A percentile compares a stretch with the other conserved stretches of the same genome.
Evolutionary conservation across 2,113 vertebrate species (phyloP).

Genomic region (Malurus alboscapulatus): DNA sequence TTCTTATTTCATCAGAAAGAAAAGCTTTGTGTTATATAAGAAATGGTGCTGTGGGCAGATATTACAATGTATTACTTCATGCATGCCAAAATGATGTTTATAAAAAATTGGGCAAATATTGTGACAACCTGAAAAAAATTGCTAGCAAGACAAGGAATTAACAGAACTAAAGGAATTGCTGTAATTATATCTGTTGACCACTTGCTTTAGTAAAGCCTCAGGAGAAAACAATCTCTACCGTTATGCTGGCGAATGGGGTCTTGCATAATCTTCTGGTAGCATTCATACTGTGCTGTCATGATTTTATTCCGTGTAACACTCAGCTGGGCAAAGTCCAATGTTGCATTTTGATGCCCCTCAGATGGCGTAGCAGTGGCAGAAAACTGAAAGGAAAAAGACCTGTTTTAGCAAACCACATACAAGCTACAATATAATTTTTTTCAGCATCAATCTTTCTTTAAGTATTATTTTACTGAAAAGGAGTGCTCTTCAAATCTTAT

Average conservation of each 20-base stretch:
- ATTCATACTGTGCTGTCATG: slow-evolving; percentile 95
- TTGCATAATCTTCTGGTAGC: slow-evolving; percentile 95
- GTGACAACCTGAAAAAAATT: background rate
- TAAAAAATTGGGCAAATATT: background rate
- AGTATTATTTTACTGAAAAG: background rate
- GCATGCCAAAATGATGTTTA: background rate
- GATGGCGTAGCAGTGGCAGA: slow-evolving; percentile 72
- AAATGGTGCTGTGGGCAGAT: background rate
- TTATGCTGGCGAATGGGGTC: slow-evolving; percentile 71
- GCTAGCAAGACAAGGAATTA: background rate
- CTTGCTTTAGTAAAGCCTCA: background rate
- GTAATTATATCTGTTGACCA: background rate
- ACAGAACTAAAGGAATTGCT: background rate
- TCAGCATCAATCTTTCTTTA: background rate
- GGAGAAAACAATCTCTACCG: slow-evolving; percentile 57
- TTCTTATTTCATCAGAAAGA: background rate
- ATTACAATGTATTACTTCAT: background rate
- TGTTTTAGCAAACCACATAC: background rate
- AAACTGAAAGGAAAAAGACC: slow-evolving; percentile 61
- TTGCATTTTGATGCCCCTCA: slow-evolving; percentile 22
- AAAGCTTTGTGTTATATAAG: background rate
- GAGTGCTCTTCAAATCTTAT: background rate
- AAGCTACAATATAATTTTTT: background rate
- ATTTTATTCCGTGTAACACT: slow-evolving; percentile 89
- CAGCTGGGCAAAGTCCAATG: slow-evolving; percentile 41